Evolutionary conservation across 2,888 invertebrate genomes (phyloP).

Genomic region (Scaptomyza parva): DNA sequence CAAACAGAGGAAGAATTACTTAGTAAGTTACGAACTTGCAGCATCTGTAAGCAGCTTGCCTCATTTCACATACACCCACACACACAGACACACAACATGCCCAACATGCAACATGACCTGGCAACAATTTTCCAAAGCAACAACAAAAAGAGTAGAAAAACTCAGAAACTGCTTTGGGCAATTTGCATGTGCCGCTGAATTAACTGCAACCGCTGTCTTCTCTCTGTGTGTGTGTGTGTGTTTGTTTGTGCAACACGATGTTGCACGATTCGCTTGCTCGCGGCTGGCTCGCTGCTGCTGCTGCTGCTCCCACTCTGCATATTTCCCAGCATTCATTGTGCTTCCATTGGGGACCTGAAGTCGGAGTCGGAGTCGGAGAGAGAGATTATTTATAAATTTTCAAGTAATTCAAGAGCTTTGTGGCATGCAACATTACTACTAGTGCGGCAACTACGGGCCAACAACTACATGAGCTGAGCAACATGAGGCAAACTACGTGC

Average conservation of each 20-base stretch:
- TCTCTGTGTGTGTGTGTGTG: background rate
- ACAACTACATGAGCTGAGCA: background rate
- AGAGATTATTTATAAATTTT: slow-evolving; percentile 38
- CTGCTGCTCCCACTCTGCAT: slow-evolving; percentile 24
- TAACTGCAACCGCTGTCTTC: slow-evolving; percentile 23
- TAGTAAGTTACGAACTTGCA: background rate
- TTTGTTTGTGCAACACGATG: slow-evolving; percentile 31
- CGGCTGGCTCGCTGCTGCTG: too few relatives aligned
- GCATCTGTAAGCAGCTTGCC: slow-evolving; percentile 25
- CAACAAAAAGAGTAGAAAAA: background rate
- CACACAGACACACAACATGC: slow-evolving; percentile 10
- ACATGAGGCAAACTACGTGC: slow-evolving; percentile 45
- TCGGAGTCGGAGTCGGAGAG: slow-evolving; percentile 11
- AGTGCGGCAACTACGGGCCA: slow-evolving; percentile 1
- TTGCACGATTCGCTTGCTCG: slow-evolving; percentile 16
- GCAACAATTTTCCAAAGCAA: slow-evolving; percentile 34
- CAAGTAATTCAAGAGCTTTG: slow-evolving; percentile 46
- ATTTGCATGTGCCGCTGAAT: slow-evolving; percentile 59
- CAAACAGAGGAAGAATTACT: slow-evolving; percentile 1
- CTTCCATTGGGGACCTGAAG: slow-evolving; percentile 29
- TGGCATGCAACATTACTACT: slow-evolving; percentile 25
- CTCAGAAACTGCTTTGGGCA: slow-evolving; percentile 45
- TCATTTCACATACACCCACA: slow-evolving; percentile 15
- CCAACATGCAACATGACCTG: slow-evolving; percentile 23
- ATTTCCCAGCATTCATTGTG: slow-evolving; percentile 35